Base-by-base conservation (phyloP, 2,113 vertebrate genomes). In the Atrichornis clamosus region DNA sequence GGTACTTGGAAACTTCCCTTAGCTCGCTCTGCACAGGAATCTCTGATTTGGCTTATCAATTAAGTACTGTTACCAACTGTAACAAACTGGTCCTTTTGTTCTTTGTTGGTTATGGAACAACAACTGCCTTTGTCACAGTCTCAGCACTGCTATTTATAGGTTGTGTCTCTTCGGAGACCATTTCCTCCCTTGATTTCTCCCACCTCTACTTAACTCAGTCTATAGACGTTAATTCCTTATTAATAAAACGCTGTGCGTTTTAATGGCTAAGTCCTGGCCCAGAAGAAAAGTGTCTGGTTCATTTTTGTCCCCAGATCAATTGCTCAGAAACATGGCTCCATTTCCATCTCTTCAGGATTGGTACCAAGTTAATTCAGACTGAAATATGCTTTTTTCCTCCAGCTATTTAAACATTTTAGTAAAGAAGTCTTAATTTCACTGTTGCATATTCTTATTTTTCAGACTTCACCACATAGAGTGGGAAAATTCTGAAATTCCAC, bases 101-200 rank as follows among this genome's bases (percentile, higher is more conserved):
- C 92, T 93, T 95, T 93, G 94, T 96, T 96, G 82, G 52, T 75
- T 83, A 82, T 14, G 67, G 93, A 93, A 97, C 95, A 97, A 95
- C 16, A 78, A 24, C 72, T 92, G 92, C 83, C 94, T 90, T 96
- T 97, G 96, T 97, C 14, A 14, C 15, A 52, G 37, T 42, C 59
- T 87, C 79, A 85, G 87, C 77, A 77, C 15, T 80, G 92, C 90
- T 97, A 97, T 96, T 97, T 96, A 95, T 97, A 97, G 93, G 30
- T 64, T 94, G 73, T 10, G 20, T 82, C 87, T 92, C 86, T 95
- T 84, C 58, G 84, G 73, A 80, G 46, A 84, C 74, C 62, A 74
- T 83, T 97, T 97, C 90, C 89, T 94, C 84, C 85, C 59, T 74
- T 52, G 28, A 62, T 68, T 95, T 93, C 88, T 96, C 82, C 76